These are phyloP conservation scores for Lepidothrix coronata DNA, from an alignment of 2,113 vertebrate species.

Conservation along the genomic window DNA sequence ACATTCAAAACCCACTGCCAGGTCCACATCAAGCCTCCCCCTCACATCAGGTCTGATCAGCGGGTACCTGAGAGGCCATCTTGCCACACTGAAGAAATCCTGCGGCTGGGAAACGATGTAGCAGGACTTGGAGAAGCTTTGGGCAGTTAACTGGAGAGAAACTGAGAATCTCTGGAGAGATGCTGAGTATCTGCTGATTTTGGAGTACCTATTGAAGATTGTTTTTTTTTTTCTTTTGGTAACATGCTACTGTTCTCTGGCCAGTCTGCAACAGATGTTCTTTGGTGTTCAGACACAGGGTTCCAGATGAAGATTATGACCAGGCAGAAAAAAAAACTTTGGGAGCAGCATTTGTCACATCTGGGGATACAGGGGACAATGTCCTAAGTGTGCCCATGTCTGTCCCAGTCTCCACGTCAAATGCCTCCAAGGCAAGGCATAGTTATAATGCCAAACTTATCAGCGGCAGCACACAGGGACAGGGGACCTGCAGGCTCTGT, in stretches of 20 bases:
- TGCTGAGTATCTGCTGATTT: background rate
- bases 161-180: background rate
- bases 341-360: background rate
- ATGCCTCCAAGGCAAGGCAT: background rate
- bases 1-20: background rate
- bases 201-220: background rate
- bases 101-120: background rate
- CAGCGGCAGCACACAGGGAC: background rate
- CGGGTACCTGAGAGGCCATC: background rate
- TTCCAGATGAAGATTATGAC: background rate
- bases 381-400: background rate
- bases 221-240: background rate
- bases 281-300: background rate
- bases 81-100: background rate
- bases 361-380: background rate
- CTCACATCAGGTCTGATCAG: background rate
- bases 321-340: background rate
- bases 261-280: background rate
- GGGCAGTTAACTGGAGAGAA: background rate
- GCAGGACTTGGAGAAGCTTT: background rate
- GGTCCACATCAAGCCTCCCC: background rate
- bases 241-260: background rate
- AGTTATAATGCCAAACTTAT: background rate
- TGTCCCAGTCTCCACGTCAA: background rate
- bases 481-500: background rate